Conservation (phyloP, 2,113 vertebrate species). For the Pterocles orientalis region DNA sequence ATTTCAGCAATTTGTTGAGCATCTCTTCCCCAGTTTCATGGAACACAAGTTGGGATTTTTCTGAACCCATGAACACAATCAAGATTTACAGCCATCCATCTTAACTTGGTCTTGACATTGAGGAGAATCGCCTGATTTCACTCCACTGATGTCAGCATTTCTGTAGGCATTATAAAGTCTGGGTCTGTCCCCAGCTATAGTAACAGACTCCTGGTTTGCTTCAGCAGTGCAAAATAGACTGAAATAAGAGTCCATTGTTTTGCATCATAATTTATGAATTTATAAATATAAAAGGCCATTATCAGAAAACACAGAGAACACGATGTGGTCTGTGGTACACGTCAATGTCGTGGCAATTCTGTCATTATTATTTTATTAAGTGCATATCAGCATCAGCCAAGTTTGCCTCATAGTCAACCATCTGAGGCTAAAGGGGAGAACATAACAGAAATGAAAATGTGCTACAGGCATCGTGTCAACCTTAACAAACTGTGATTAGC, state of each 20-base stretch:
- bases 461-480: not conserved
- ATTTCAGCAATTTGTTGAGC: not conserved
- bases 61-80: not conserved
- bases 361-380: not conserved
- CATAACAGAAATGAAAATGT: not conserved
- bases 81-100: not conserved
- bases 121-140: not conserved
- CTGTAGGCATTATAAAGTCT: not conserved
- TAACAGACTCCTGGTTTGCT: not conserved
- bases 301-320: not conserved
- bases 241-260: not conserved
- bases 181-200: not conserved
- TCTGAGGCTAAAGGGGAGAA: not conserved
- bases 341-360: not conserved
- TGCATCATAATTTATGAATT: not conserved
- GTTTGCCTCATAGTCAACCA: not conserved
- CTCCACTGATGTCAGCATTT: not conserved
- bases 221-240: not conserved
- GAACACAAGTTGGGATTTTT: not conserved
- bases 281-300: not conserved
- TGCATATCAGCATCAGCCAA: not conserved
- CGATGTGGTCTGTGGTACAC: not conserved
- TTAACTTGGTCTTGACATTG: not conserved
- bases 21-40: accelerated
- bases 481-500: not conserved